Conservation (phyloP, 2,888 invertebrate genomes). For the Rhagonycha fulva region DNA sequence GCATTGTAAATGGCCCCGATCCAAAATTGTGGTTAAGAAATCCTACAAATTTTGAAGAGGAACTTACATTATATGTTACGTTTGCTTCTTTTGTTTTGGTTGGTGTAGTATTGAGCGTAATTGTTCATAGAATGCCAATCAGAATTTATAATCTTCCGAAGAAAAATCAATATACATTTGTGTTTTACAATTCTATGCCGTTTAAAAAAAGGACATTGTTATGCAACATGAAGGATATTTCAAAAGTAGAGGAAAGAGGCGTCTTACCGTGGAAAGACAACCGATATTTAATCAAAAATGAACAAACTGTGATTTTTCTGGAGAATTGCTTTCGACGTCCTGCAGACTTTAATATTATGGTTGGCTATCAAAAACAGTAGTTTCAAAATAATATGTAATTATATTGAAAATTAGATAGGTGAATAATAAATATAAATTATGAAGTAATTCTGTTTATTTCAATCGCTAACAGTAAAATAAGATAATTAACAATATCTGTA, state of each 20-base stretch:
- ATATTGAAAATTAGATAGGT: neutral
- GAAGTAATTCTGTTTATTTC: neutral
- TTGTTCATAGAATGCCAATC: slow-evolving; percentile 44
- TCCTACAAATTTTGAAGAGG: slow-evolving; percentile 35
- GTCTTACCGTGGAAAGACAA: slow-evolving; percentile 44
- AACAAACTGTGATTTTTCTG: slow-evolving; percentile 41
- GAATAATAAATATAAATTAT: neutral
- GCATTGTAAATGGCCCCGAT: neutral
- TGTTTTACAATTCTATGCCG: slow-evolving; percentile 43
- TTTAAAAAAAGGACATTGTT: slow-evolving; percentile 32
- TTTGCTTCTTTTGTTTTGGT: slow-evolving; percentile 36
- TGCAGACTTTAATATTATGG: slow-evolving; percentile 50
- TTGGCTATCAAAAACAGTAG: slow-evolving; percentile 43
- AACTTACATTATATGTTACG: slow-evolving; percentile 32
- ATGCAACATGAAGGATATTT: slow-evolving; percentile 41
- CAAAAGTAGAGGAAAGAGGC: slow-evolving; percentile 32
- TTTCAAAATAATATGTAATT: slow-evolving; percentile 1
- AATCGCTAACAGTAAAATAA: neutral
- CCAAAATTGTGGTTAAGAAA: neutral
- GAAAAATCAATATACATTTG: slow-evolving; percentile 43
- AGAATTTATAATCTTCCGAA: slow-evolving; percentile 48
- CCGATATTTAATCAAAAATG: slow-evolving; percentile 39
- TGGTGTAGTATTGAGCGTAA: slow-evolving; percentile 33
- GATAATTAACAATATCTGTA: neutral
- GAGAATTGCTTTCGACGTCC: slow-evolving; percentile 49